These are phyloP conservation scores for Apeira syringaria DNA, from an alignment of 2,888 invertebrate species.

Conservation along the genomic window DNA sequence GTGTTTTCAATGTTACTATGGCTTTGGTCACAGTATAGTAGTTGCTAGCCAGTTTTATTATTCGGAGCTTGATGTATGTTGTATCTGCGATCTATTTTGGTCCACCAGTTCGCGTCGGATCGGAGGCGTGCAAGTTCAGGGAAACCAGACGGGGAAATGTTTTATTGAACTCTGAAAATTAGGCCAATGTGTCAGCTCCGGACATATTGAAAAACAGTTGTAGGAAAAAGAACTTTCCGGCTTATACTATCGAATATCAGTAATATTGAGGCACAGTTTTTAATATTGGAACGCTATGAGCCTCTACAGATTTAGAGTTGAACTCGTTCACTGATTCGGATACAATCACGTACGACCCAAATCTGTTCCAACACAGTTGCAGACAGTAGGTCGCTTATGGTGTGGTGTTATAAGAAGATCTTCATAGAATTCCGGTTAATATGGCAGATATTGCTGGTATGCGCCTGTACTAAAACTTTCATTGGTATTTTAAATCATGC, in stretches of 20 bases:
- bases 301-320: slow-evolving; percentile 43
- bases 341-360: slow-evolving; percentile 65
- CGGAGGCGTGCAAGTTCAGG: slow-evolving; percentile 72
- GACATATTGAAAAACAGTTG: slow-evolving; percentile 28
- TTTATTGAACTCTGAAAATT: slow-evolving; percentile 64
- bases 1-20: too few species aligned
- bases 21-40: slow-evolving; percentile 1
- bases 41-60: slow-evolving; percentile 32
- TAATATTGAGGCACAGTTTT: neutral
- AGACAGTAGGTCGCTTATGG: slow-evolving; percentile 39
- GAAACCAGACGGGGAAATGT: slow-evolving; percentile 67
- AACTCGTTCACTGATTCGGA: slow-evolving; percentile 46
- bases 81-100: slow-evolving; percentile 54
- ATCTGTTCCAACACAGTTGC: slow-evolving; percentile 51
- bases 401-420: slow-evolving; percentile 22
- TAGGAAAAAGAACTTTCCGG: slow-evolving; percentile 34
- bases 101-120: slow-evolving; percentile 41
- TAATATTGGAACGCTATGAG: slow-evolving; percentile 45
- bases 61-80: slow-evolving; percentile 49
- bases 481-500: too few species aligned
- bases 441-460: too few species aligned
- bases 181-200: slow-evolving; percentile 56
- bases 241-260: slow-evolving; percentile 11
- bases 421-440: slow-evolving; percentile 9
- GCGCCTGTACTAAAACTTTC: too few species aligned